Base-by-base conservation (phyloP, 2,113 vertebrate species). In the Notothenia rossii region DNA sequence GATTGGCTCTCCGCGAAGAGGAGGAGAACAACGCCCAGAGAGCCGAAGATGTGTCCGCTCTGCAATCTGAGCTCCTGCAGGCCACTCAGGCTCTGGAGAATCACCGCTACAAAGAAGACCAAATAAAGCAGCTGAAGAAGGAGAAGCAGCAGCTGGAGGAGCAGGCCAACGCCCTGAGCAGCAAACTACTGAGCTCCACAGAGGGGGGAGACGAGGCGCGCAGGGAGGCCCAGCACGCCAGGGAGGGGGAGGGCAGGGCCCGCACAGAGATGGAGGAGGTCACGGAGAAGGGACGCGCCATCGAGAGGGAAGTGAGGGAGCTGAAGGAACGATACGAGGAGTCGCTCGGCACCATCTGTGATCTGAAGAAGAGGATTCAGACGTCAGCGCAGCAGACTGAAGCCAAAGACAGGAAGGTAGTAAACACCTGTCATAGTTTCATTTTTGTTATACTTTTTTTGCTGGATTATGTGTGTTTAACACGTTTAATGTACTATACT, bases 361-460 rank as follows among this genome's bases (percentile, higher is more conserved):
- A 98, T 13, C 89, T 99, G 45, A 97, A 99, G 94, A 96, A 90
- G 84, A 97, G 96, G 59, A 99, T 99, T 78, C 96, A 98, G 88
- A 94, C 93, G 0, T 99, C 98, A 1, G 96, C 97, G 0, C 94
- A 96, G 85, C 97, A 98, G 85, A 96, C 98, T 2, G 97, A 98
- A 84, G 95, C 96, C 14, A 99, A 99, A 93, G 98, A 99, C 86
- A 98, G 97, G 85, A 97, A 98, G 97, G 98, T 99, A 86, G 67
- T 72, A 22, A 59, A 33, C 7, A 10, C 40, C 14, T 5, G 43
- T 64, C 18, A 11, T 22, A 1, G 40, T 58, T 65, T n/a, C 20
- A 15, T 12, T 50, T 5, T n/a, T 25, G 36, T 36, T 11, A 49
- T n/a, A 64, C 18, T 70, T 48, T 56, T 15, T 3, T 7, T 40